These are phyloP conservation scores for Ctenosaura bakeri DNA, from an alignment of 2,797 vertebrate genomes.

Conservation along the genomic window DNA sequence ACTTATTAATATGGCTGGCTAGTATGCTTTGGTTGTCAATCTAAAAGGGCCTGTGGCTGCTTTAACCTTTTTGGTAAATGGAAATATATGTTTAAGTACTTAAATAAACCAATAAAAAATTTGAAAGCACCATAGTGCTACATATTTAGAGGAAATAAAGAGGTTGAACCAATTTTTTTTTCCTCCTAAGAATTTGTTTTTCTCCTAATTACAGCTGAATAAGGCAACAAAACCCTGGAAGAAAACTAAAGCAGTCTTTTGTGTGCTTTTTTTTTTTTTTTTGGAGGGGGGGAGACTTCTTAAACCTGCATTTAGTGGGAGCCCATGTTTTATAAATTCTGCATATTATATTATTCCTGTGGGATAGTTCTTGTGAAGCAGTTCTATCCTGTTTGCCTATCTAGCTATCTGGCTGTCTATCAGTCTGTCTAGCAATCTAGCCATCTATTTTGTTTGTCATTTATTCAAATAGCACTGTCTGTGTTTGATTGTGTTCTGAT, in stretches of 20 bases:
- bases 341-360: background rate
- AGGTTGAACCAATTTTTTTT: background rate
- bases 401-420: background rate
- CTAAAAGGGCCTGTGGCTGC: background rate
- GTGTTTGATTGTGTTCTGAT: background rate
- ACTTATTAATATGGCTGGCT: background rate
- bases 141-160: background rate
- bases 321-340: too few species aligned
- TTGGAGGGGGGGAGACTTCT: background rate
- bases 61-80: background rate
- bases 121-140: constrained; percentile 19
- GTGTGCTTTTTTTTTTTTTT: background rate
- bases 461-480: background rate
- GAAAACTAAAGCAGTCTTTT: background rate
- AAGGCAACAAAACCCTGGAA: background rate
- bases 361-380: background rate
- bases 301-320: background rate
- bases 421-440: background rate
- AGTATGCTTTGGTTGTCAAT: background rate
- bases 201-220: background rate
- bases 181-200: background rate
- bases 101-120: background rate
- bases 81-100: background rate
- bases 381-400: background rate
- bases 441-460: background rate